Conservation (phyloP, 2,888 invertebrate genomes). For the Dione vanillae region DNA sequence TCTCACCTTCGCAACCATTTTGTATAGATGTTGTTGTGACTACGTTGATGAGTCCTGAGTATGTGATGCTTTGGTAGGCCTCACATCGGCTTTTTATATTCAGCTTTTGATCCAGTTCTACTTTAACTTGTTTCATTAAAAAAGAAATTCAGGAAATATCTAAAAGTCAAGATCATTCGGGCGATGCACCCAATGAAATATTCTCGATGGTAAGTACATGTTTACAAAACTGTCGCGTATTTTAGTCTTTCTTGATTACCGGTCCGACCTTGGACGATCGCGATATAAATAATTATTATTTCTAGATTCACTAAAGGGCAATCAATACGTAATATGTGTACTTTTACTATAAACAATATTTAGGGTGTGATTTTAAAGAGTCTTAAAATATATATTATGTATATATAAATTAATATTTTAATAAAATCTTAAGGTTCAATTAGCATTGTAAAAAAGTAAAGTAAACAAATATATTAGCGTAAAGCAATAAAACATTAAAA, state of each 20-base stretch:
- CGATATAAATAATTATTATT: constrained; percentile 28
- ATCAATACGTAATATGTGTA: neutral
- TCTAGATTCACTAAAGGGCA: constrained; percentile 22
- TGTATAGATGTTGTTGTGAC: constrained; percentile 62
- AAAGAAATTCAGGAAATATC: constrained; percentile 74
- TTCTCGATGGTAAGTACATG: constrained; percentile 37
- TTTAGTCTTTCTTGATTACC: constrained; percentile 35
- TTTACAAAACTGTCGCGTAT: constrained; percentile 38
- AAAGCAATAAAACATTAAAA: too few species aligned
- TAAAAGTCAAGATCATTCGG: constrained; percentile 77
- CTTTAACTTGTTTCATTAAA: constrained; percentile 57
- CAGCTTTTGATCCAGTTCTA: constrained; percentile 63
- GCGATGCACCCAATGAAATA: constrained; percentile 62
- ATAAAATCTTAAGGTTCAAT: too few species aligned
- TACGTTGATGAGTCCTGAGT: constrained; percentile 62
- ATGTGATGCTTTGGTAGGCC: constrained; percentile 60
- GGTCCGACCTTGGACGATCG: constrained; percentile 22
- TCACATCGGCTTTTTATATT: constrained; percentile 63
- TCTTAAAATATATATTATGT: too few species aligned
- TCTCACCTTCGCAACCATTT: constrained; percentile 76
- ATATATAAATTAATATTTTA: too few species aligned
- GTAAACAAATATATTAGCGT: too few species aligned
- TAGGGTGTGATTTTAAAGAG: neutral
- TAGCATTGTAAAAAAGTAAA: too few species aligned
- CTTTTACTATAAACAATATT: neutral